Evolutionary conservation across 2,888 invertebrate species (phyloP), one percentile per base, ranked within the genome.

Genomic region (Cetonia aurata): DNA sequence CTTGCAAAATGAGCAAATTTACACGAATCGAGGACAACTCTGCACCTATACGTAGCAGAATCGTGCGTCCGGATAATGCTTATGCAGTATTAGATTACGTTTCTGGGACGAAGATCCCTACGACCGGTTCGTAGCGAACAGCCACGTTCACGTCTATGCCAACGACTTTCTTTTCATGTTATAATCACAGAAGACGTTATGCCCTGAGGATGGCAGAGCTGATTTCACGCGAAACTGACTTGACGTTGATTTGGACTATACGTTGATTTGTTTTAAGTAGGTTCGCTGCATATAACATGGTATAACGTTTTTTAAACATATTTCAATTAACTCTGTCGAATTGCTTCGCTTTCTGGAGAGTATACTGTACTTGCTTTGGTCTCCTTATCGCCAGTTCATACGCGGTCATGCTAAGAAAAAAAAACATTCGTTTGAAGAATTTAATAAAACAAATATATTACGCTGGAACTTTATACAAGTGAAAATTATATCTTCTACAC

Each of bases 191-290:
- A 25, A 25, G 25, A 25, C 31, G 25, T 25, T 50, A 9, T 53
- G 53, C 10, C 53, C 53, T 2, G 12, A 53, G 13, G 56, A 13
- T 15, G 15, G 2, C 9, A 6, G 37, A 56, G 56, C 41, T 6
- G 37, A n/a, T 56, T 56, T 56, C 56, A 33, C 56, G 41, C 13
- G 50, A 41, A 56, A 41, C 33, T 13, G 17, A 41, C 56, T 56
- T 56, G 41, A 33, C 41, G 37, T 9, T 15, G 2, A 17, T 3
- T 33, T 15, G 33, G 12, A 3, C 33, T 10, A n/a, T 37, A 56
- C n/a, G 13, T 10, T 25, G 50, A 50, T 53, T 53, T 25, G 53
- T 53, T n/a, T 53, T 53, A 53, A 53, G 53, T 53, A 53, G 53
- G 53, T 53, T 53, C 31, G 1, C 53, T 31, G 25, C 3, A 13